These are phyloP conservation scores for Cranoglanis bouderius DNA, from an alignment of 2,113 vertebrate genomes.

Conservation along the genomic window DNA sequence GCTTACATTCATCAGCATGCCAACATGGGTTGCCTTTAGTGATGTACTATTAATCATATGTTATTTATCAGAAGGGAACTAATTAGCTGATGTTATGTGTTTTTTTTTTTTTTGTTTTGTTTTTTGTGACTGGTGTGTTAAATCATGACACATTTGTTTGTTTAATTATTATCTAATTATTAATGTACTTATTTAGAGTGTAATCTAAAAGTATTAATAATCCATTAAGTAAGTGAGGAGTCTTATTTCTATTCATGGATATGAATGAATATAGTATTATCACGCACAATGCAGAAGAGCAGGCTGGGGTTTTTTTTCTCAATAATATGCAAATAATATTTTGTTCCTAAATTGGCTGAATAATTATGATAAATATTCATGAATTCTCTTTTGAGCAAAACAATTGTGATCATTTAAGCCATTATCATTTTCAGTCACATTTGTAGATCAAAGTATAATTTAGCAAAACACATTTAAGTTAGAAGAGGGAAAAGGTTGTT, in stretches of 20 bases:
- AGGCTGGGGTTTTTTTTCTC: background rate
- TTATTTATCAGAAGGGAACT: slow-evolving; percentile 6
- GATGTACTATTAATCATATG: background rate
- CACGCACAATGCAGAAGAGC: background rate
- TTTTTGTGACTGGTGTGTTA: background rate
- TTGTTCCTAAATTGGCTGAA: slow-evolving; percentile 19
- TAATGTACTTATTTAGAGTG: background rate
- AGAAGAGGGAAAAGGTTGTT: background rate
- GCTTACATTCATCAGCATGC: background rate
- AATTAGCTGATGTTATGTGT: slow-evolving; percentile 3
- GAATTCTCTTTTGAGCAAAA: background rate
- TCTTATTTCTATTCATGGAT: background rate
- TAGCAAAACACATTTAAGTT: background rate
- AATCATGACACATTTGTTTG: background rate
- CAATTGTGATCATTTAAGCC: background rate
- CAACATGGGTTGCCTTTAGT: background rate
- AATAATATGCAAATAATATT: slow-evolving; percentile 17
- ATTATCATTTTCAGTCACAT: slow-evolving; percentile 1
- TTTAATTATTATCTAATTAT: background rate
- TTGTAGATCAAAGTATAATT: slow-evolving; percentile 14
- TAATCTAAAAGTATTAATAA: background rate
- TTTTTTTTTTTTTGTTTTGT: background rate
- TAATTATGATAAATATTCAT: slow-evolving; percentile 20
- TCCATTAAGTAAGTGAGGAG: background rate
- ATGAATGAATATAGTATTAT: background rate